Base-by-base conservation (phyloP, 30 jellyfish, hydroid and myxozoan genomes). In the Aurelia aurita complex sp. Pacific region DNA sequence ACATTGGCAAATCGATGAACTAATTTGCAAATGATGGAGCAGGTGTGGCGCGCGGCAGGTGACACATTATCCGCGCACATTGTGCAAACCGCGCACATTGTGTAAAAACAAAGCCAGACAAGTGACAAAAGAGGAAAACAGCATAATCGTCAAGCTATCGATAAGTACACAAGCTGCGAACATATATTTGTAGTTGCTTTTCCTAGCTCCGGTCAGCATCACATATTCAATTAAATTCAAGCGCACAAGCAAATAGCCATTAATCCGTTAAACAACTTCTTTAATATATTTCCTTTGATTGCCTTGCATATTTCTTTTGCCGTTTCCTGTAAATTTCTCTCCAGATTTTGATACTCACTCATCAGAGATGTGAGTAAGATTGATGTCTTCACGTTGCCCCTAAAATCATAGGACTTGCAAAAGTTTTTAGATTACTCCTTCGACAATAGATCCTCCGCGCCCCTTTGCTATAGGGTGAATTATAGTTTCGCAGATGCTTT, bases 61-160 rank as follows among this genome's bases (percentile, higher is more conserved):
- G 91, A 69, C 38, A 85, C 78, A 70, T 70, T 82, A 73, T 82
- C 83, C 54, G 59, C 84, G 91, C 84, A 73, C 91, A 68, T 82
- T 82, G 91, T 82, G 81, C 69, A 64, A 40, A 40, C 52, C 52
- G 52, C 52, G 52, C 52, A 40, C 52, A 40, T 40, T 40, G 52
- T 40, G 52, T 40, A 40, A 62, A 19, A 50, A 79, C 88, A 79
- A 79, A 79, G 73, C 80, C 67, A 79, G 88, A 79, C 77, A 63
- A 79, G 80, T 62, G 60, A 69, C 11, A 50, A 65, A 69, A 79
- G 52, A 40, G 52, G 0, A 9, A 40, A 40, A 40, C 52, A 40
- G 52, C 52, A 9, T 40, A 40, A 40, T 40, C 52, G 52, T 2
- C 52, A 40, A 40, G 52, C 52, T 3, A 40, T 40, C 52, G 67